Base-by-base conservation (phyloP, 2,797 vertebrate species). In the Ptychadena robeensis region DNA sequence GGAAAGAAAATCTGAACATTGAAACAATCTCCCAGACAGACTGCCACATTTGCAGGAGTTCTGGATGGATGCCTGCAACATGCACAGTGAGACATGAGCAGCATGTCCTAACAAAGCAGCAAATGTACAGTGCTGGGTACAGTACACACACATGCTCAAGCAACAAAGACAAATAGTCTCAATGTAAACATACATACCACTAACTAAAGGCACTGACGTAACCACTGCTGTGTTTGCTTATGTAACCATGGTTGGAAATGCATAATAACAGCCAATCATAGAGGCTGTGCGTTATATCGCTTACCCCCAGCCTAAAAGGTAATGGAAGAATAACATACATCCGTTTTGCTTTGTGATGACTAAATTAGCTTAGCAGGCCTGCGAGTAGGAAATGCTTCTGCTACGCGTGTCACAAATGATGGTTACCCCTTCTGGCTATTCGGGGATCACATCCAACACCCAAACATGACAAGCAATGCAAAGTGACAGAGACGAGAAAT, bases 21-120 rank as follows among this genome's bases (percentile, higher is more conserved):
- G 53, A 74, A 74, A 69, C 44, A 37, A 35, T 74, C 74, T 69
- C 35, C 63, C 38, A 76, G 78, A 75, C 78, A 71, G 82, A 80
- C 70, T 75, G 83, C 83, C 78, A 80, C 78, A 85, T 80, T 84
- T 63, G 32, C 78, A 81, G 72, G 37, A 63, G 22, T 22, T 53
- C 71, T 80, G 70, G 71, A 64, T 8, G 28, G 3, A 48, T 9
- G 59, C 77, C 63, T 73, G 68, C 22, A 71, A 35, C 27, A 10
- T 18, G 35, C 68, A 71, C 27, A 48, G 38, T 38, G 31, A 63
- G 35, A 35, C 63, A 27, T n/a, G 25, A 11, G 72, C 40, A 9
- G 40, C 71, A 12, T 40, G 22, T 30, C 38, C 64, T 35, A 59
- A 80, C 82, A 84, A 69, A 69, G 64, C 69, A 61, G 4, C 18